Base-by-base conservation (phyloP, 2,113 vertebrate species). In the Morone chrysops region DNA sequence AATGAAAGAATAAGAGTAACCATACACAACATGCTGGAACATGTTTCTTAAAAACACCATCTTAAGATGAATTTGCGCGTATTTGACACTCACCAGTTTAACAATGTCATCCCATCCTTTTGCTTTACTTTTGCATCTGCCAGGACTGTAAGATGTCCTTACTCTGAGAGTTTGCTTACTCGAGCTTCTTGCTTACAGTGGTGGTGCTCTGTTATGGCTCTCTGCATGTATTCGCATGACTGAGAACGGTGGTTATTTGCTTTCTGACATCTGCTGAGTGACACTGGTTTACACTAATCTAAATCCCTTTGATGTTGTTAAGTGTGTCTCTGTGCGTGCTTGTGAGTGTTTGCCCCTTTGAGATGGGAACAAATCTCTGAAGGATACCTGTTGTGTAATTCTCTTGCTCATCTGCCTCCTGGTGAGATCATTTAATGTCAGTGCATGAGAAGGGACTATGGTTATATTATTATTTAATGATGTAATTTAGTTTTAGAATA, bases 371-470 rank as follows among this genome's bases (percentile, higher is more conserved):
- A 51, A 5, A 22, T 50, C 36, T 56, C 65, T 25, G 13, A 68
- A 59, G 63, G 56, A 75, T 12, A 25, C 17, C 12, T 36, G 38
- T 31, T 63, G 25, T 40, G 25, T 62, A 72, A 70, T 69, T 75
- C 31, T 75, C 48, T 40, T 25, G 20, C 57, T 87, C 70, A 65
- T 81, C 75, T 62, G 17, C 66, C 45, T 31, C 70, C 25, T 31
- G 62, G 62, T 83, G 78, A 48, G 69, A 65, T 69, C 67, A 72
- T 11, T 41, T 73, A 25, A 59, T 65, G 67, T 47, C 40, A n/a
- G 36, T 48, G 51, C 25, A 50, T 20, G 22, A 62, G 9, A 68
- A 45, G 22, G 8, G 17, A 43, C 16, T 7, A 38, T 20, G 10
- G 36, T 57, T 82, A 20, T 56, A 10, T 43, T 78, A 38, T 54